These are phyloP conservation scores for Rhyacophila brunnea DNA, from an alignment of 1,140 invertebrate species.

Conservation along the genomic window DNA sequence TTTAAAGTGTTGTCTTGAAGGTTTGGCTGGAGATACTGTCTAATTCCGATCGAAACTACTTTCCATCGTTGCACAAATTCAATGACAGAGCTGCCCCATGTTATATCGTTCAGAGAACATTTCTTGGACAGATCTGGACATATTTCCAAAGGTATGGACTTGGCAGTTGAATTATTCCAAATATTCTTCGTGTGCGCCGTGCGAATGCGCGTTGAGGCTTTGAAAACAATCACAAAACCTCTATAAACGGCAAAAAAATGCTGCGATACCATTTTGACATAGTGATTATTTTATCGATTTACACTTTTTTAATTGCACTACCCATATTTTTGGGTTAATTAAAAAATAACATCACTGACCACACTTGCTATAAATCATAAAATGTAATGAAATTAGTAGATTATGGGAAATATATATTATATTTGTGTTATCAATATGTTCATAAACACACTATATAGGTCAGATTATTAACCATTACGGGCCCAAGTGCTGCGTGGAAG, in stretches of 20 bases:
- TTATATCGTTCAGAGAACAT: not conserved
- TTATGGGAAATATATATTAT: no score
- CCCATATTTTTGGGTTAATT: no score
- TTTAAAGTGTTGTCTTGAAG: not conserved
- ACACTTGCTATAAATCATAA: no score
- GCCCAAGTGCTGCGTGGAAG: no score
- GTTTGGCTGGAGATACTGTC: constrained; percentile 15
- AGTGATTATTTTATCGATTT: no score
- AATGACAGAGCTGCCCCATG: not conserved
- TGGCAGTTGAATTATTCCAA: constrained; percentile 30
- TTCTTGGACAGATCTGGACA: not conserved
- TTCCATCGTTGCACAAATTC: constrained; percentile 20
- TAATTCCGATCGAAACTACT: constrained; percentile 17
- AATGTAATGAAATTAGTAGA: no score
- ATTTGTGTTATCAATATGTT: no score
- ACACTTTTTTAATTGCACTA: no score
- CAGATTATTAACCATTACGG: no score
- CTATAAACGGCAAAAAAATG: constrained; percentile 61
- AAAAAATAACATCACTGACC: no score
- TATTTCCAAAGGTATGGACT: constrained; percentile 18
- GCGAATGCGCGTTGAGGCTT: constrained; percentile 50
- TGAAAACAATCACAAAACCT: constrained; percentile 60
- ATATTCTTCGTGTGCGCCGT: constrained; percentile 37
- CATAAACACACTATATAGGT: no score
- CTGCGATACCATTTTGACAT: no score